phyloP scores from a whole-genome alignment of 1,140 invertebrate species.

The Contarinia nasturtii region DNA sequence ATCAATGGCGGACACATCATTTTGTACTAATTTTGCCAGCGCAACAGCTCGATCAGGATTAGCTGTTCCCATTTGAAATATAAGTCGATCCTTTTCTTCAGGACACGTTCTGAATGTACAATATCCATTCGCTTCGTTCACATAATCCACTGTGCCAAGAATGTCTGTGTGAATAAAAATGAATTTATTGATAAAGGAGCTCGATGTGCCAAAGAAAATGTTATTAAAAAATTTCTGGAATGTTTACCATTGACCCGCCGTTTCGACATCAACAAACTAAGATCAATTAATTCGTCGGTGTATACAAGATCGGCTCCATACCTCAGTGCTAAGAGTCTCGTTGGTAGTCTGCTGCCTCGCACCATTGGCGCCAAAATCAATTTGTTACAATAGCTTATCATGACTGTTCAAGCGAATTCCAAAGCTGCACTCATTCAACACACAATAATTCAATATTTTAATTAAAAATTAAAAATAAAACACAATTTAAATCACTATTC shows the following conservation, averaged over 20 bases:
- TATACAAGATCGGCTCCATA: constrained; percentile 97
- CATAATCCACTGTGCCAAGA: constrained; percentile 77
- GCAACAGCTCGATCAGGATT: constrained; percentile 65
- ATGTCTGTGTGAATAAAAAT: constrained; percentile 40
- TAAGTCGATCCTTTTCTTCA: constrained; percentile 59
- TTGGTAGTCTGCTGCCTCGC: constrained; percentile 77
- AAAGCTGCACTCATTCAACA: no score
- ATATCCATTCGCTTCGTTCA: constrained; percentile 68
- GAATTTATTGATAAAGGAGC: neutral
- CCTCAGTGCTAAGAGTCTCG: constrained; percentile 78
- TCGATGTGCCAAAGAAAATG: neutral
- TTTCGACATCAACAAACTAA: constrained; percentile 68
- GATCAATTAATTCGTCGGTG: constrained; percentile 92
- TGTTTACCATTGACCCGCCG: constrained; percentile 70
- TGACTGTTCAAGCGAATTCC: neutral
- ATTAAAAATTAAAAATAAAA: no score
- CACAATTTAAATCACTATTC: no score
- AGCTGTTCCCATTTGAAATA: constrained; percentile 87
- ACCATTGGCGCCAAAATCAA: constrained; percentile 95
- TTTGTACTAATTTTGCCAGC: constrained; percentile 62
- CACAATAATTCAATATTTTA: no score
- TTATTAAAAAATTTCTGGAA: no score
- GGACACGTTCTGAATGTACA: constrained; percentile 81
- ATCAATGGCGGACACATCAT: constrained; percentile 88
- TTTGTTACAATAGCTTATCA: constrained; percentile 45